phyloP scores from a whole-genome alignment of 2,797 vertebrate species.

The Tenualosa ilisha region DNA sequence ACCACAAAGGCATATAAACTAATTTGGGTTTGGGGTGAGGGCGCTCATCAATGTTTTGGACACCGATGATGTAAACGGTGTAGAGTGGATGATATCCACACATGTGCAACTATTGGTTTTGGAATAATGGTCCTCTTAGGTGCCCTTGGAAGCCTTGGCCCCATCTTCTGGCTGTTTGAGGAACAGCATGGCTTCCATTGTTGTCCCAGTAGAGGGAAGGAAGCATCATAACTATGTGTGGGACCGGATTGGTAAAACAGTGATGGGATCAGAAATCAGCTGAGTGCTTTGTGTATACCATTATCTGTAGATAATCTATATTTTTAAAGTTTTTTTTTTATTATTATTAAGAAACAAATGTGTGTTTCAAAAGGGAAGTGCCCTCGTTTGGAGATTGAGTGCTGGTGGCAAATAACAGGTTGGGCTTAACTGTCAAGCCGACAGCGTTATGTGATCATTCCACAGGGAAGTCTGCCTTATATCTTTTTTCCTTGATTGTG shows the following conservation, averaged over 20 bases:
- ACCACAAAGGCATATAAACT: not conserved
- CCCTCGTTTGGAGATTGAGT: not conserved
- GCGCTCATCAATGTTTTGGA: not conserved
- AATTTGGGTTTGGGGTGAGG: not conserved
- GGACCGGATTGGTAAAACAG: not conserved
- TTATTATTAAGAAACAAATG: not conserved
- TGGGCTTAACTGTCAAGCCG: not conserved
- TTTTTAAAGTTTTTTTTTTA: conserved; percentile 2
- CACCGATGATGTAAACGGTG: not conserved
- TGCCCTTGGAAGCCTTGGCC: not conserved
- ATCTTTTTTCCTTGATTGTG: conserved; percentile 65
- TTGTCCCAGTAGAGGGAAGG: not conserved
- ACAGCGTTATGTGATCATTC: conserved; percentile 60
- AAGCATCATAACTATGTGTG: not conserved
- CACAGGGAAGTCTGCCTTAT: conserved; percentile 70
- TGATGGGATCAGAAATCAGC: not conserved
- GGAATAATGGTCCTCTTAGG: not conserved
- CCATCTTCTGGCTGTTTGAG: not conserved
- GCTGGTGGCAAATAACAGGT: not conserved
- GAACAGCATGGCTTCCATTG: not conserved
- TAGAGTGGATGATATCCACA: not conserved
- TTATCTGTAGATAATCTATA: conserved; percentile 20
- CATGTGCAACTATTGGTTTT: not conserved
- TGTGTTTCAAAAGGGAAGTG: conserved; percentile 11
- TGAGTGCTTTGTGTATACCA: not conserved